Conservation (phyloP, 2,797 vertebrate species). For the Astyanax mexicanus region DNA sequence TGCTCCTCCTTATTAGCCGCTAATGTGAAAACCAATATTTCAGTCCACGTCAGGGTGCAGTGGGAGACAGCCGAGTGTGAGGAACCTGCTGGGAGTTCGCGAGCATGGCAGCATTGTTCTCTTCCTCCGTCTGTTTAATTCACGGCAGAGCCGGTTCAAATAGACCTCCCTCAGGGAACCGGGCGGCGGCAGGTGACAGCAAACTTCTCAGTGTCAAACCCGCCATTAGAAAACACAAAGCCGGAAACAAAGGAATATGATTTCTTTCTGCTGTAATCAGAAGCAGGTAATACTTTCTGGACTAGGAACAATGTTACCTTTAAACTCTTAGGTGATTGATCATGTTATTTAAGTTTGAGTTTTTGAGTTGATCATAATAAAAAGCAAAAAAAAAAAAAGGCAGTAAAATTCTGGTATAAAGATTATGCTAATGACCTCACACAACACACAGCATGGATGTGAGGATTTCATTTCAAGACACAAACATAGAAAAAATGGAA, state of each 20-base stretch:
- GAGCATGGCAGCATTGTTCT: constrained; percentile 59
- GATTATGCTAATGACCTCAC: background rate
- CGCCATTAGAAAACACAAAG: constrained; percentile 35
- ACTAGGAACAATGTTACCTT: background rate
- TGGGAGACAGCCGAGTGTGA: constrained; percentile 70
- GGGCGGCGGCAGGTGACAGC: constrained; percentile 61
- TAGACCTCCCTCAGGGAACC: constrained; percentile 63
- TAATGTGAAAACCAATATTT: constrained; percentile 90
- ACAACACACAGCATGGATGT: background rate
- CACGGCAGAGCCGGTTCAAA: constrained; percentile 60
- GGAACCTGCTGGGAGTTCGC: constrained; percentile 66
- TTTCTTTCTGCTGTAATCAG: background rate
- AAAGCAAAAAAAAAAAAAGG: background rate
- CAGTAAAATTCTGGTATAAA: background rate
- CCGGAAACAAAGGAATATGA: constrained; percentile 24
- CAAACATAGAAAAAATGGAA: too few relatives aligned
- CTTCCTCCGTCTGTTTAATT: constrained; percentile 69
- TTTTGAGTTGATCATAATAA: too few relatives aligned
- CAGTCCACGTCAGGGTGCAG: constrained; percentile 75
- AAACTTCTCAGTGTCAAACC: constrained; percentile 59
- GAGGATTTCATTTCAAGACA: background rate
- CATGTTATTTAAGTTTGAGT: background rate
- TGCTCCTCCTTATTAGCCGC: constrained; percentile 85
- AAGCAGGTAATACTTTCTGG: background rate
- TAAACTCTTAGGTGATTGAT: background rate